Conservation (phyloP, 2,113 vertebrate species). For the Aldabrachelys gigantea region DNA sequence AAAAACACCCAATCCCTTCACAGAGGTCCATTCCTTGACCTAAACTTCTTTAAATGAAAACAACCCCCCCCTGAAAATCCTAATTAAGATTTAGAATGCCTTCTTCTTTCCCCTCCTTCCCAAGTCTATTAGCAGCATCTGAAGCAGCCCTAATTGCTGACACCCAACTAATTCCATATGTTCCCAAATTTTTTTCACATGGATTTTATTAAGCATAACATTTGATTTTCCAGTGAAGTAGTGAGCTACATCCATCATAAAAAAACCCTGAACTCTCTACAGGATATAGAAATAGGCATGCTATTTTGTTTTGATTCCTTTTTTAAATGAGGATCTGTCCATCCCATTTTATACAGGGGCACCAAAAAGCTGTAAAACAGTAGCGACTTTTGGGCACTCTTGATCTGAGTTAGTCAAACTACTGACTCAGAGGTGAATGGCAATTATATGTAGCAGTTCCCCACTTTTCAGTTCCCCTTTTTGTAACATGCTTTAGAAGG, state of each 20-base stretch:
- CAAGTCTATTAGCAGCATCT: not conserved
- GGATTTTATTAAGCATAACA: not conserved
- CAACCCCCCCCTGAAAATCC: not conserved
- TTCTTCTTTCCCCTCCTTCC: not conserved
- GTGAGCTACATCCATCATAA: not conserved
- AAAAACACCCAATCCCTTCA: too few relatives aligned
- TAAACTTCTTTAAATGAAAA: not conserved
- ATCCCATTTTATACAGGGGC: not conserved
- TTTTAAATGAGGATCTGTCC: not conserved
- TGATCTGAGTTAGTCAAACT: not conserved
- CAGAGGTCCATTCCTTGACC: not conserved
- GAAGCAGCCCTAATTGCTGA: not conserved
- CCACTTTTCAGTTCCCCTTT: not conserved
- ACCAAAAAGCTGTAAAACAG: not conserved
- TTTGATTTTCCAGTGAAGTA: not conserved
- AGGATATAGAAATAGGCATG: not conserved
- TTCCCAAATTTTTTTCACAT: not conserved
- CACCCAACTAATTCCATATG: not conserved
- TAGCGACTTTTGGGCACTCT: not conserved
- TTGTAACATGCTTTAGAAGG: not conserved
- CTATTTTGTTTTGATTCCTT: not conserved
- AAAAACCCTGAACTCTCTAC: not conserved
- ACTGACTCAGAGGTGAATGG: not conserved
- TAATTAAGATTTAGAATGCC: not conserved
- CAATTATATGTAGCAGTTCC: not conserved